phyloP scores from a whole-genome alignment of 2,797 vertebrate species.

The Acanthurus tractus region DNA sequence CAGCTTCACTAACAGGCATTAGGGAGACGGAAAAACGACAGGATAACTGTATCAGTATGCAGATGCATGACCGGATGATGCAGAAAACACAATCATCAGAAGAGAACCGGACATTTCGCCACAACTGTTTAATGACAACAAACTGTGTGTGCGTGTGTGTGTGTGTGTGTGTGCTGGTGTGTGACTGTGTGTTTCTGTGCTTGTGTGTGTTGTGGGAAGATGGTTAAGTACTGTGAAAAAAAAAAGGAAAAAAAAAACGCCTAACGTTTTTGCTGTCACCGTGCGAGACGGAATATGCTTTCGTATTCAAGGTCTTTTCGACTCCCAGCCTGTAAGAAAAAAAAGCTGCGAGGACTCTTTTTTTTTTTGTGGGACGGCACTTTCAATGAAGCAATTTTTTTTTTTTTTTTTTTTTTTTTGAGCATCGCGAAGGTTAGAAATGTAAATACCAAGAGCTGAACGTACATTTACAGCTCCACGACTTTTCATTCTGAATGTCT shows the following conservation, averaged over 20 bases:
- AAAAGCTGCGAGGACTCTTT: neutral
- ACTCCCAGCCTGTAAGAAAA: constrained; percentile 65
- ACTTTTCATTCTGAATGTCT: constrained; percentile 75
- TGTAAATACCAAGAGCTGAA: constrained; percentile 77
- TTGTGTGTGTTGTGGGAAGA: constrained; percentile 69
- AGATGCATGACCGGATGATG: constrained; percentile 61
- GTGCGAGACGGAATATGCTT: constrained; percentile 57
- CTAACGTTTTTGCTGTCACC: constrained; percentile 58
- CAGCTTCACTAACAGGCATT: constrained; percentile 18
- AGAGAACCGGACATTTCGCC: constrained; percentile 44
- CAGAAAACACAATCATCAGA: constrained; percentile 50
- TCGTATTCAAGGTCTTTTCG: constrained; percentile 54
- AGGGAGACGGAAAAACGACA: constrained; percentile 38
- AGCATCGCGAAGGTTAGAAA: constrained; percentile 47
- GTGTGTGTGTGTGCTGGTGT: constrained; percentile 63
- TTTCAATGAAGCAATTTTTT: constrained; percentile 41
- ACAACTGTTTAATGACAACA: constrained; percentile 48
- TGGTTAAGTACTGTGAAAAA: constrained; percentile 78
- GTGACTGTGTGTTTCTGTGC: constrained; percentile 66
- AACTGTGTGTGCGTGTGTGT: constrained; percentile 40
- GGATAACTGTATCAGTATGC: constrained; percentile 44
- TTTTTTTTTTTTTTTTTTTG: constrained; percentile 9
- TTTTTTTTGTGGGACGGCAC: constrained; percentile 51
- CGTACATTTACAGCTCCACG: constrained; percentile 52
- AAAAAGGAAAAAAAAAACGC: constrained; percentile 48